phyloP scores from a whole-genome alignment of 1,140 invertebrate species.

The Zaprionus inermis region DNA sequence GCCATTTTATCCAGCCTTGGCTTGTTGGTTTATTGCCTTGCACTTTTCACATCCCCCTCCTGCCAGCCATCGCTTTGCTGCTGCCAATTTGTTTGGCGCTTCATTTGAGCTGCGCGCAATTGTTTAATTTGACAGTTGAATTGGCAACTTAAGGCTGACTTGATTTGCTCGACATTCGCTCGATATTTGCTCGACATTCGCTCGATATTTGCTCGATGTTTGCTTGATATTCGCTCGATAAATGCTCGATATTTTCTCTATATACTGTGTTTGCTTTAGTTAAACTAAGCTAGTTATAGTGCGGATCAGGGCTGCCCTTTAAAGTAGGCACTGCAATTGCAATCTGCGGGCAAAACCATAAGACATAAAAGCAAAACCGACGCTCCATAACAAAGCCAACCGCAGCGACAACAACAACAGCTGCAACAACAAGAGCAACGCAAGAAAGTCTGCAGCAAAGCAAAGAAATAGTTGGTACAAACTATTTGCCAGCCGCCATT shows the following conservation, averaged over 20 bases:
- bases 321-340: constrained; percentile 70
- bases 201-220: neutral
- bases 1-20: constrained; percentile 14
- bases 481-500: constrained; percentile 79
- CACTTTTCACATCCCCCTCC: constrained; percentile 45
- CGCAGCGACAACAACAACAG: constrained; percentile 44
- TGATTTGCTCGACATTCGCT: constrained; percentile 1
- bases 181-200: too few species aligned
- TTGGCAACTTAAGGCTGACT: constrained; percentile 36
- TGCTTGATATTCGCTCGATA: neutral
- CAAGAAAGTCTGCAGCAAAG: constrained; percentile 34
- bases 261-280: neutral
- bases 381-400: constrained; percentile 69
- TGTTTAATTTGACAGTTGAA: constrained; percentile 72
- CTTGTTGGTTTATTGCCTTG: constrained; percentile 64
- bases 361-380: constrained; percentile 59
- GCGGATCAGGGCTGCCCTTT: constrained; percentile 34
- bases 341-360: constrained; percentile 39
- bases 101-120: constrained; percentile 48
- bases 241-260: too few species aligned
- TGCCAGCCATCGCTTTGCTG: constrained; percentile 15
- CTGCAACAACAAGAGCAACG: constrained; percentile 7
- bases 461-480: constrained; percentile 74
- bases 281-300: constrained; percentile 37
- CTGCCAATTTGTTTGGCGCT: constrained; percentile 58